Evolutionary conservation across 2,888 invertebrate genomes (phyloP).

Genomic region (Coremacera marginata): DNA sequence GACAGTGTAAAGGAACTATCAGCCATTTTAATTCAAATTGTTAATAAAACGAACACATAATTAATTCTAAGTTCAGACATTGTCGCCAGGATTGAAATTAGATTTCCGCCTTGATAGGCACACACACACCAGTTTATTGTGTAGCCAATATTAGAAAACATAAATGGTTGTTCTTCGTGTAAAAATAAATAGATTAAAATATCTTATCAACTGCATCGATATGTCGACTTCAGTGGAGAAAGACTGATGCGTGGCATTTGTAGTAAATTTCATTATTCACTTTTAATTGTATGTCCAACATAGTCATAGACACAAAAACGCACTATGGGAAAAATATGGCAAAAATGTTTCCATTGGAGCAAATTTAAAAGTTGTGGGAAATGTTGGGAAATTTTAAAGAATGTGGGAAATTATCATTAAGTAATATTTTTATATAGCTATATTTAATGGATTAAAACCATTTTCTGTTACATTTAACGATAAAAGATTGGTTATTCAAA

Average conservation of each 20-base stretch:
- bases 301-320: background rate
- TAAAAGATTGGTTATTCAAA: no score
- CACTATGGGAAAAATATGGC: no score
- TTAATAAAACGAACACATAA: slow-evolving; percentile 52
- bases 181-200: background rate
- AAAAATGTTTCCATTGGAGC: no score
- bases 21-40: slow-evolving; percentile 45
- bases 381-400: no score
- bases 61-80: slow-evolving; percentile 49
- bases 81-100: slow-evolving; percentile 36
- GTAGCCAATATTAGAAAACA: no score
- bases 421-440: no score
- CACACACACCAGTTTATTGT: background rate
- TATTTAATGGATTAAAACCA: no score
- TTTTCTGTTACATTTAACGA: no score
- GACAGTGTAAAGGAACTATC: no score
- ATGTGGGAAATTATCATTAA: no score
- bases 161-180: no score
- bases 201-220: background rate
- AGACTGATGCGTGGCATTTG: background rate
- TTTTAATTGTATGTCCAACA: background rate
- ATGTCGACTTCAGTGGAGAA: background rate
- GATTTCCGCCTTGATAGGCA: slow-evolving; percentile 1
- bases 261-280: background rate
- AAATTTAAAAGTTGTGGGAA: no score